Evolutionary conservation across 1,140 invertebrate species (phyloP), one percentile per base, ranked within the genome.

Genomic region (Pseudomyrmex cubaensis): DNA sequence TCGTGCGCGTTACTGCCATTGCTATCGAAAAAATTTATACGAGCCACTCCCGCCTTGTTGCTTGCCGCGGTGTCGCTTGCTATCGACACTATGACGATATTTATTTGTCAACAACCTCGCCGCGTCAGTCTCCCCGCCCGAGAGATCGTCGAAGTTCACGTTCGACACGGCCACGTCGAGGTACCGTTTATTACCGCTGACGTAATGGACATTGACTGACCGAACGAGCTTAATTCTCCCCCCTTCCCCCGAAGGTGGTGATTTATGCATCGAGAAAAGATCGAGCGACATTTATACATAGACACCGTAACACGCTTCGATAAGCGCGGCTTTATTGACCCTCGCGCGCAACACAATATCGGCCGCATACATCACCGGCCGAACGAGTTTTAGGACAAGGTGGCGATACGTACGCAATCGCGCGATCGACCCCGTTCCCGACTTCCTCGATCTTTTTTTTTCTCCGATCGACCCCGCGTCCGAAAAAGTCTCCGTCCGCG

Each of bases 391-490:
- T 63, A 77, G 48, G 25, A 9, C 74, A 77, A 54, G 74, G 44
- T 57, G 63, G 17, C 12, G 63, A 25, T 35, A 20, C 25, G 17
- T 50, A 20, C 25, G 17, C 15, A 22, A 44, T 56, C n/a, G 61
- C 25, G 48, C 15, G 48, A 3, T 25, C 52, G 76, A 80, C 66
- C 54, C 66, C 76, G 44, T 80, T 70, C n/a, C 35, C 66, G n/a
- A 35, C 66, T 80, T 80, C 76, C 76, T 80, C 76, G 20, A 72
- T 72, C 66, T 70, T 72, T 72, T 80, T 50, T 12, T 56, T 77
- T 17, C 54, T 48, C 22, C 44, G 20, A 48, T 15, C 15, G 25
- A 25, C 25, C 25, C 25, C 25, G 44, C 2, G 17, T 80, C 35
- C 35, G n/a, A 72, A 70, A 70, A 72, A 72, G 76, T 50, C 66